Base-by-base conservation (phyloP, 1,140 invertebrate genomes). In the Wasmannia auropunctata region DNA sequence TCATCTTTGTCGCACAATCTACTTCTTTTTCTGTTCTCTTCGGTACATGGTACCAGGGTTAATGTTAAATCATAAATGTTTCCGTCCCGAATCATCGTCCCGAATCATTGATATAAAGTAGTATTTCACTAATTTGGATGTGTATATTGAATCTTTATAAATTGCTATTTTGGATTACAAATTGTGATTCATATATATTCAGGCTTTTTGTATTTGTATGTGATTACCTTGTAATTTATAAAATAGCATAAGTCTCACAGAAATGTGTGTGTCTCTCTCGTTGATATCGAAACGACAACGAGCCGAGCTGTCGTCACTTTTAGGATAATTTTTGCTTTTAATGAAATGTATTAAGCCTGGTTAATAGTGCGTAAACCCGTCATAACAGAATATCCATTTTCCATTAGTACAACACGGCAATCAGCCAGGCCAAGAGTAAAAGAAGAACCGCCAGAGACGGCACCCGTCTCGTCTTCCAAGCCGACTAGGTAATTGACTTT, bases 341-440 rank as follows among this genome's bases (percentile, higher is more conserved):
- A 81, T 88, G 54, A 88, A 86, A 86, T 54, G 85, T 86, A 87
- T 49, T 87, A 90, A 87, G 88, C 70, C 80, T 90, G 89, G 86
- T 90, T 85, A 81, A 76, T 79, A 46, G 34, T 90, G 85, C 88
- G 91, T 90, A 70, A 88, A 90, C 19, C n/a, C 67, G 92, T 94
- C 92, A 95, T 93, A 95, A 95, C 93, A 92, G 94, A 93, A 92
- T 96, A 87, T 96, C 93, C 87, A 96, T 96, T 94, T 96, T 96
- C 94, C 95, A 96, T 86, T 96, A 96, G 94, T 97, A 97, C 93
- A 95, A 96, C 92, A 96, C 97, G 95, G 96, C 96, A 92, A 95
- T 96, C 87, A 94, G 95, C 80, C 95, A 96, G 91, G 96, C 96
- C 86, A 93, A 95, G 89, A 94, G 94, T 95, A 91, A 95, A 95